Base-by-base conservation (phyloP, 1,140 invertebrate genomes). In the Ridgeia piscesae region DNA sequence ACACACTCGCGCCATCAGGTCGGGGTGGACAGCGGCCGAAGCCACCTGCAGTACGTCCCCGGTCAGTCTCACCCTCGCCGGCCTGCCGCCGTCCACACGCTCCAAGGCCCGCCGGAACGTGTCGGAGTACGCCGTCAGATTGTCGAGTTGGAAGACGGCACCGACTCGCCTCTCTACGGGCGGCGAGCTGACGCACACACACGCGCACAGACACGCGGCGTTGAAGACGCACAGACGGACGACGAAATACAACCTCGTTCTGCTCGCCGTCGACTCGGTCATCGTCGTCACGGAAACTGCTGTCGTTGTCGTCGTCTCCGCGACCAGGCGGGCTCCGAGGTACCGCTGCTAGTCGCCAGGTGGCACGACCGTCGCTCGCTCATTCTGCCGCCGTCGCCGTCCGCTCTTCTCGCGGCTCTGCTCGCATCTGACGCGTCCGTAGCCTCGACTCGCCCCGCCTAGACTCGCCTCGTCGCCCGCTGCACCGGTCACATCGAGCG, bases 1-100 rank as follows among this genome's bases (percentile, higher is more conserved):
- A 92, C 93, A 93, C n/a, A 93, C n/a, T 14, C 34, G n/a, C 50
- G 33, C 11, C 35, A 93, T 91, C 33, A 91, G 42, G 42, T 93
- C 92, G 1, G 33, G 35, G 58, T 77, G 58, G 58, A 21, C 58
- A 4, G 92, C 50, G 35, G 8, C 33, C 58, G 48, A 21, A 27
- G 33, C 4, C 8, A 31, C 91, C 48, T 33, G 35, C 11, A 58
- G 6, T 6, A 11, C 21, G 8, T 27, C 48, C 0, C 48, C 35
- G 9, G 27, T 42, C 31, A 90, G 34, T 0, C 89, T 34, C 89
- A 90, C 31, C 34, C 89, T 8, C 9, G 35, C 35, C 89, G 34
- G 4, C 89, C 17, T 34, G 11, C 6, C 35, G 91, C 91, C 50
- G 50, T 34, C 17, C 33, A 35, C 91, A 11, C 91, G 91, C 9